Evolutionary conservation across 37 sponge, comb jelly and placozoan species (phyloP), one percentile per base, ranked within the genome.

Genomic region (Lycopodina hypogea): DNA sequence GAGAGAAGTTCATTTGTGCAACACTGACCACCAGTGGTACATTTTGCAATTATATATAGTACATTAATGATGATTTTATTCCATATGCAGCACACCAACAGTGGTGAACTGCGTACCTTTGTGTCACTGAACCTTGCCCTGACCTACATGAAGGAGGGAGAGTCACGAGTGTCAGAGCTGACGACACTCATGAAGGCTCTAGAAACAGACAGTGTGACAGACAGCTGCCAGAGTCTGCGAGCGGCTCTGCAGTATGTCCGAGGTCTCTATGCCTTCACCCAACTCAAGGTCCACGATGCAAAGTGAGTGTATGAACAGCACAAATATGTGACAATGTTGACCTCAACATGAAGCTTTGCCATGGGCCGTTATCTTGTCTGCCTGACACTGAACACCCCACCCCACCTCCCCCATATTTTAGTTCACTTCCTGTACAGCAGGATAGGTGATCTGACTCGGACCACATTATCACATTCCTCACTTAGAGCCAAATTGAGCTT

Each of bases 1-100:
- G n/a, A n/a, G n/a, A n/a, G n/a, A n/a, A n/a, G n/a, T n/a, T n/a
- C n/a, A n/a, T n/a, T n/a, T n/a, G n/a, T n/a, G n/a, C n/a, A n/a
- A n/a, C n/a, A n/a, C n/a, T n/a, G n/a, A n/a, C n/a, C n/a, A n/a
- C n/a, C n/a, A n/a, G n/a, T n/a, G n/a, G n/a, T n/a, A n/a, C n/a
- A n/a, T n/a, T n/a, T n/a, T n/a, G n/a, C n/a, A n/a, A n/a, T n/a
- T n/a, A n/a, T n/a, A n/a, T n/a, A n/a, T n/a, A n/a, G n/a, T n/a
- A n/a, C n/a, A n/a, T n/a, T n/a, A n/a, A n/a, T n/a, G n/a, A n/a
- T n/a, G n/a, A n/a, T n/a, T n/a, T n/a, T n/a, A n/a, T n/a, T n/a
- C n/a, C n/a, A 9, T 45, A 45, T 33, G 11, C 83, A 90, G 82
- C 90, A 90, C 79, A 90, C 90, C 23, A 90, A 86, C 69, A 28